phyloP scores from a whole-genome alignment of 2,113 vertebrate genomes.

The Muntiacus muntjak region DNA sequence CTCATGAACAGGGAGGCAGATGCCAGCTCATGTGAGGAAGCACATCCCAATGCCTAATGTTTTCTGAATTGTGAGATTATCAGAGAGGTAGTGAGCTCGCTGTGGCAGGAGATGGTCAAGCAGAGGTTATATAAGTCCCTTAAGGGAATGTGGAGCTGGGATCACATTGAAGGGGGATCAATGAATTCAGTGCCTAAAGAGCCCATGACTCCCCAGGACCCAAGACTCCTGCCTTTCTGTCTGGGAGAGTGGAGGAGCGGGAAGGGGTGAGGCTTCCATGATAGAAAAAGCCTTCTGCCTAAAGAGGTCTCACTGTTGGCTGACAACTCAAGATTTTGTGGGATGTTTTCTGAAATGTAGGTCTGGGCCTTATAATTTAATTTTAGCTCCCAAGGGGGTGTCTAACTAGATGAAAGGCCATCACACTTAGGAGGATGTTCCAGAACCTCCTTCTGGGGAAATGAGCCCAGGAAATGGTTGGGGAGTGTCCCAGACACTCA shows the following conservation, averaged over 20 bases:
- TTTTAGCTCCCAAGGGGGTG: neutral
- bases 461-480: conserved; percentile 7
- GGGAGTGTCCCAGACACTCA: neutral
- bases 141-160: no score
- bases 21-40: neutral
- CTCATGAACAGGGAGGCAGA: neutral
- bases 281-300: neutral
- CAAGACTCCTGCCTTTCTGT: neutral
- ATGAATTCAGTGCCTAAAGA: neutral
- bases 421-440: neutral
- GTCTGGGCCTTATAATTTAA: neutral
- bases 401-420: neutral
- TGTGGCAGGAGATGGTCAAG: neutral
- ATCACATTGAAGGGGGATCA: neutral
- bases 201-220: neutral
- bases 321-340: neutral
- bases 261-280: no score
- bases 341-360: neutral
- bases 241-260: neutral
- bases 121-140: neutral
- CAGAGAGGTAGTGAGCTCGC: neutral
- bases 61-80: neutral
- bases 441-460: neutral
- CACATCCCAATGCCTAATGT: no score
- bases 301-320: neutral